Evolutionary conservation across 1,140 invertebrate genomes (phyloP), one percentile per base, ranked within the genome.

Genomic region (Drosophila kurseongensis): DNA sequence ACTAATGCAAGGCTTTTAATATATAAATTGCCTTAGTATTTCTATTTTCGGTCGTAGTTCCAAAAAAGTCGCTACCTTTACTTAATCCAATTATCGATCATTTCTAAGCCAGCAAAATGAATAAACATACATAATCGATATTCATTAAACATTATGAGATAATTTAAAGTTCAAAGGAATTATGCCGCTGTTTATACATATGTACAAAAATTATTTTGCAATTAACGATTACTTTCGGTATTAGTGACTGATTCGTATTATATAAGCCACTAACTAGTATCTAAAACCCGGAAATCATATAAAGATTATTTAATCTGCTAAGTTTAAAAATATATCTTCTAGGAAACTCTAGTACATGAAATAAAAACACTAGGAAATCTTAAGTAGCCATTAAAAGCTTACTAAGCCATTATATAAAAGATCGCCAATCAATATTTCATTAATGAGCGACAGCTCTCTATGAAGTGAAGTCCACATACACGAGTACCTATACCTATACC

Each of bases 401-500:
- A 32, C 14, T 23, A 29, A 23, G 10, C n/a, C 29, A 63, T 67
- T 66, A 66, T 44, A 18, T 68, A 68, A 67, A 18, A 3, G 50
- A 67, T 44, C 14, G 10, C 6, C 14, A 16, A 68, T 66, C 48
- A 56, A 40, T 71, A 69, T 44, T 57, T 69, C 14, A 69, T 69
- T 71, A 69, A 71, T 69, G 65, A 48, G 60, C 29, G 23, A 40
- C 32, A 57, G 36, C 27, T 1, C 13, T 29, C 3, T 8, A 8
- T 8, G 29, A 14, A 8, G 13, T 14, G 13, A 29, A 48, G 47
- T 4, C 27, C 12, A n/a, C 14, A 23, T 40, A 47, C 18, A 16
- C 14, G 16, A 16, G 38, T 56, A 32, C 16, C 12, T 67, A 67
- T 71, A 16, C 14, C 12, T 13, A 23, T 56, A 32, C 16, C 12